These are phyloP conservation scores for Odontocerum albicorne DNA, from an alignment of 2,888 invertebrate species.

Conservation along the genomic window DNA sequence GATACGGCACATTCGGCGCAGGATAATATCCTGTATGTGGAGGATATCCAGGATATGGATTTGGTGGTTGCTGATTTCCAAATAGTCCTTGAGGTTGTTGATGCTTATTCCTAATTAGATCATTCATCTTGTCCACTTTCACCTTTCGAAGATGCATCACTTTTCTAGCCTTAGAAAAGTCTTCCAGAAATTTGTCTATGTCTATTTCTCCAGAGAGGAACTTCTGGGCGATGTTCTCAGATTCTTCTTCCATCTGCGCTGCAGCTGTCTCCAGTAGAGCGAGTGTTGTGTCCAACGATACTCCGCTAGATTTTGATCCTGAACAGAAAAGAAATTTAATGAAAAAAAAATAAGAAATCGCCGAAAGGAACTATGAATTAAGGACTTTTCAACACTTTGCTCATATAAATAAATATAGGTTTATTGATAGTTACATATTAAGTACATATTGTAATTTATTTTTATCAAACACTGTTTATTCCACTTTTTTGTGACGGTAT, in stretches of 20 bases:
- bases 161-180: constrained; percentile 76
- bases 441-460: too few species aligned
- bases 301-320: constrained; percentile 76
- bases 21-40: constrained; percentile 48
- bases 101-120: constrained; percentile 58
- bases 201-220: constrained; percentile 74
- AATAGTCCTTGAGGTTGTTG: constrained; percentile 44
- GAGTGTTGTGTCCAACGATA: constrained; percentile 82
- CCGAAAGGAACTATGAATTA: too few species aligned
- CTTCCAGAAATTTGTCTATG: constrained; percentile 82
- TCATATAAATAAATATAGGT: too few species aligned
- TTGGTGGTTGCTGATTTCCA: constrained; percentile 46
- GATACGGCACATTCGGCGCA: constrained; percentile 63
- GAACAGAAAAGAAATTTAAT: constrained; percentile 42
- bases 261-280: constrained; percentile 90
- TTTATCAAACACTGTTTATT: too few species aligned
- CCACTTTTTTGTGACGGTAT: too few species aligned
- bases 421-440: too few species aligned
- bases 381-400: too few species aligned
- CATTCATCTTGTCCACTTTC: constrained; percentile 91
- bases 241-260: constrained; percentile 90
- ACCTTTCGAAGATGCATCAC: constrained; percentile 81
- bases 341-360: too few species aligned
- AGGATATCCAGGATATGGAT: constrained; percentile 42
- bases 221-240: constrained; percentile 79